A percentile compares a stretch with the other conserved stretches of the same genome.
These are phyloP conservation scores for Polietes domitor DNA, from an alignment of 2,888 invertebrate species.

Conservation along the genomic window DNA sequence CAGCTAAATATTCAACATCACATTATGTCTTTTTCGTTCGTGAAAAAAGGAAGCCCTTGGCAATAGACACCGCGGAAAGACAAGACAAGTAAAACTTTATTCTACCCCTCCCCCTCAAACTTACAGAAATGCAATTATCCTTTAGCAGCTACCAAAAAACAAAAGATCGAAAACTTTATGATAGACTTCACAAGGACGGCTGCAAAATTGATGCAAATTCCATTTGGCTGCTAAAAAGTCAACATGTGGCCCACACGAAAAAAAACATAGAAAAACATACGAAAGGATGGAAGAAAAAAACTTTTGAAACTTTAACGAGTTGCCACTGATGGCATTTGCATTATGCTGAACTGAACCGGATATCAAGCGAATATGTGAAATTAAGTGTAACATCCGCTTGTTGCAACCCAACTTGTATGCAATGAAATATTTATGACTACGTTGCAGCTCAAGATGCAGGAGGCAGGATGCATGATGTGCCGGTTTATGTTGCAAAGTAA, in stretches of 20 bases:
- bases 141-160: background rate
- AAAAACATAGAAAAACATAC: background rate
- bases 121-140: conserved; percentile 10
- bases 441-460: too few relatives aligned
- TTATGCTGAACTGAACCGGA: background rate
- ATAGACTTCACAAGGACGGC: background rate
- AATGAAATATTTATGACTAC: background rate
- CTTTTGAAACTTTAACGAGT: conserved; percentile 25
- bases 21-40: too few relatives aligned
- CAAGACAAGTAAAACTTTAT: background rate
- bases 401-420: background rate
- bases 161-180: conserved; percentile 30
- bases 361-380: conserved; percentile 4
- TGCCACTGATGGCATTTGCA: conserved; percentile 1
- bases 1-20: too few relatives aligned
- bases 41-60: too few relatives aligned
- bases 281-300: conserved; percentile 8
- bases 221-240: background rate
- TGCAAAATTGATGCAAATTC: conserved; percentile 23
- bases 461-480: too few relatives aligned
- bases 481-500: too few relatives aligned
- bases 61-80: background rate
- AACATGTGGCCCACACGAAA: background rate
- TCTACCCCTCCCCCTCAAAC: background rate
- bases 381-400: conserved; percentile 1